Evolutionary conservation across 2,113 vertebrate species (phyloP).

Genomic region (Xenopus laevis): DNA sequence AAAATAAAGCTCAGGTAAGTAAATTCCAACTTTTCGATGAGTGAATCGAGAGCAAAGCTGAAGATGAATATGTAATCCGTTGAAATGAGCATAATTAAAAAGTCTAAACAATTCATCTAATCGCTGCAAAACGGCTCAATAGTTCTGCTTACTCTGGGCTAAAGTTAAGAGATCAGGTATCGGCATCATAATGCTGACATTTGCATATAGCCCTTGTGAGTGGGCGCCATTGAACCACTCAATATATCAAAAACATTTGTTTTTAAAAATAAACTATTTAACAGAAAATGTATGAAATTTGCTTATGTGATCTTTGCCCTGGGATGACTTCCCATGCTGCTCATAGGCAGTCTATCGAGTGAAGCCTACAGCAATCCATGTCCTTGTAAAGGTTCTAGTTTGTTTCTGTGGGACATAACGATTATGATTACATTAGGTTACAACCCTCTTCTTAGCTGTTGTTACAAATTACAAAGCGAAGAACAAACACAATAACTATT

Average conservation of each 20-base stretch:
- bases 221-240: background rate
- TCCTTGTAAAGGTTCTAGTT: too few species aligned
- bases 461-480: background rate
- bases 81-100: background rate
- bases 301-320: too few species aligned
- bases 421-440: too few species aligned
- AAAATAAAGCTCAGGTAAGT: background rate
- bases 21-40: background rate
- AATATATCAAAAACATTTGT: background rate
- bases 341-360: too few species aligned
- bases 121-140: background rate
- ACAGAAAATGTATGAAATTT: too few species aligned
- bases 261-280: too few species aligned
- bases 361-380: too few species aligned
- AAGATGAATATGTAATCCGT: background rate
- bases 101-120: conserved; percentile 1
- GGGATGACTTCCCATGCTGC: too few species aligned
- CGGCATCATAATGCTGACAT: background rate
- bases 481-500: conserved; percentile 1
- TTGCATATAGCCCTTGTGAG: background rate
- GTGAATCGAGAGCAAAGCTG: background rate
- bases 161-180: background rate
- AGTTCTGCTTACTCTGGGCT: background rate
- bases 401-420: too few species aligned
- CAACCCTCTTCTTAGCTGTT: too few species aligned